A percentile compares a stretch with the other conserved stretches of the same genome.
Evolutionary conservation across 2,113 vertebrate genomes (phyloP).

Genomic region (Otus sunia): DNA sequence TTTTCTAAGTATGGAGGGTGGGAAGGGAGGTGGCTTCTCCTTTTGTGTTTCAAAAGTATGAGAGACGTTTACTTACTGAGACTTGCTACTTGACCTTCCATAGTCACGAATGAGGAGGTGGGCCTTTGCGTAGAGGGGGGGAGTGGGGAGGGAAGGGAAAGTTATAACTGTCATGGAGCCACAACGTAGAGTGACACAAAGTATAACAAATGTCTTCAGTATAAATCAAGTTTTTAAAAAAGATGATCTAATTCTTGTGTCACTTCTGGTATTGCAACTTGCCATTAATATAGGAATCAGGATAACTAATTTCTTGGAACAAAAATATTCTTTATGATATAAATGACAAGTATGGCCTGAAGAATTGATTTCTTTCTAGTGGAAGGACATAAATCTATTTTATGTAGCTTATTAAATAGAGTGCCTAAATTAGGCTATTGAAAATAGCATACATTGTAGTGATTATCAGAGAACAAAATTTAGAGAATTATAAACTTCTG

Average conservation of each 20-base stretch:
- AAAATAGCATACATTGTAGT: conserved; percentile 77
- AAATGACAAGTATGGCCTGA: conserved; percentile 80
- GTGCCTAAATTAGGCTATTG: conserved; percentile 86
- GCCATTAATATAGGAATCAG: conserved; percentile 59
- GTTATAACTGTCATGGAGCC: conserved; percentile 40
- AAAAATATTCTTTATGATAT: conserved; percentile 77
- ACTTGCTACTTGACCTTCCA: conserved; percentile 48
- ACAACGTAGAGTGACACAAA: conserved; percentile 52
- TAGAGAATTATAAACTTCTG: conserved; percentile 80
- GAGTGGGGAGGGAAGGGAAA: conserved; percentile 56
- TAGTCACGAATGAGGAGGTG: conserved; percentile 64
- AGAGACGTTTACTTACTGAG: conserved; percentile 65
- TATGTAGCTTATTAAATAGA: conserved; percentile 84
- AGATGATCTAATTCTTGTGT: conserved; percentile 60
- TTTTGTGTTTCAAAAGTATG: conserved; percentile 48
- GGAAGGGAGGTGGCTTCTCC: not conserved
- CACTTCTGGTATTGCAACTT: conserved; percentile 61
- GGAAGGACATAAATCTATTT: conserved; percentile 86
- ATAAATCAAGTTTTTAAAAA: conserved; percentile 52
- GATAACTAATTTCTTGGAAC: conserved; percentile 75
- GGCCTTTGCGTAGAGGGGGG: conserved; percentile 56
- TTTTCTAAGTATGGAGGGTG: conserved; percentile 26
- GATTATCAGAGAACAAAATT: conserved; percentile 79
- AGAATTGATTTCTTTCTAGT: conserved; percentile 85
- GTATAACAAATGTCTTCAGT: conserved; percentile 14